A percentile compares a stretch with the other conserved stretches of the same genome.
phyloP scores from a whole-genome alignment of 1,140 invertebrate genomes.

The Bombus consobrinus region DNA sequence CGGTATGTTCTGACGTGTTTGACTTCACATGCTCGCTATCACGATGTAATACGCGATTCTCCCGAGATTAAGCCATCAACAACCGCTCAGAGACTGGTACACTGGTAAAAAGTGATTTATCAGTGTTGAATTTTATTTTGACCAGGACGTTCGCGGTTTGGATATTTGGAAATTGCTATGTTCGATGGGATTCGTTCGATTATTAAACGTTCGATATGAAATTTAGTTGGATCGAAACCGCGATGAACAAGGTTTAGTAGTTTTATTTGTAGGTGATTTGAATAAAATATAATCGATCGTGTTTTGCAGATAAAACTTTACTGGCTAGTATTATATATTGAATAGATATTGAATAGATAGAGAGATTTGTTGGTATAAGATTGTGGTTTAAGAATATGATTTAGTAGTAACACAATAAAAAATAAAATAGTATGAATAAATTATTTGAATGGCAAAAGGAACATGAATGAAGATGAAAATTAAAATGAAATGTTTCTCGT shows the following conservation, averaged over 20 bases:
- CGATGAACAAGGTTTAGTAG: background rate
- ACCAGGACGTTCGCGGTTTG: background rate
- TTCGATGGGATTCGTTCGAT: background rate
- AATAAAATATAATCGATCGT: background rate
- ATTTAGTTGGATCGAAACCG: background rate
- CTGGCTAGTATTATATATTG: background rate
- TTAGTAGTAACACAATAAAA: background rate
- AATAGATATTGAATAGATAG: too few relatives aligned
- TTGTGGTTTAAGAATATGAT: background rate
- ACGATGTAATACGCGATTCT: background rate
- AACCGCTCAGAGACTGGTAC: too few relatives aligned
- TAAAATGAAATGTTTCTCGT: background rate
- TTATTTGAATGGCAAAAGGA: background rate
- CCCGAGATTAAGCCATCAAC: background rate
- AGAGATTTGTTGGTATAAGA: background rate
- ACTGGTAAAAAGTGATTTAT: conserved; percentile 2
- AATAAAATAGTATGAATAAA: too few relatives aligned
- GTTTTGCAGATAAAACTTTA: background rate
- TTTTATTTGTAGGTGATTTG: background rate
- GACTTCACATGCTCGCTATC: background rate
- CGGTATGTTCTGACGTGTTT: background rate
- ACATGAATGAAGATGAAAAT: background rate
- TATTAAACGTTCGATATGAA: background rate
- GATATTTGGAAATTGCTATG: background rate
- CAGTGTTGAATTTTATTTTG: background rate